Evolutionary conservation across 2,888 invertebrate genomes (phyloP).

Genomic region (Pyrochroa serraticornis): DNA sequence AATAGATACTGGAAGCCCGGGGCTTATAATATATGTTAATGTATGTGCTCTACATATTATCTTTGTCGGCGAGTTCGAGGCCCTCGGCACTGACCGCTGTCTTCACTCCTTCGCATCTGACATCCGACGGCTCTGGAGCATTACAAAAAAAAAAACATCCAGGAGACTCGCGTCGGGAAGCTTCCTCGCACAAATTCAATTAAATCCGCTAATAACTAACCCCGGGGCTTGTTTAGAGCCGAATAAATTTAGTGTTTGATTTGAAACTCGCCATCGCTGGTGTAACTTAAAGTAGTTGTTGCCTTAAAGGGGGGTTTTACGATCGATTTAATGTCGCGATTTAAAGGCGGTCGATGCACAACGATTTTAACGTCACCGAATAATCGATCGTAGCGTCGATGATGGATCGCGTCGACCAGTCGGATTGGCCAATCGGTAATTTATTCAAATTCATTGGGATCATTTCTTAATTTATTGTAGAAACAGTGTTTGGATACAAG

Average conservation of each 20-base stretch:
- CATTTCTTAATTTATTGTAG: slow-evolving; percentile 21
- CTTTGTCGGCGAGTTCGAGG: slow-evolving; percentile 55
- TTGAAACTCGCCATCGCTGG: slow-evolving; percentile 12
- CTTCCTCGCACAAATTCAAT: slow-evolving; percentile 6
- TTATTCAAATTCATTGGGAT: slow-evolving; percentile 21
- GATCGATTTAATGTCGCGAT: slow-evolving; percentile 18
- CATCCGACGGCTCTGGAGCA: slow-evolving; percentile 11
- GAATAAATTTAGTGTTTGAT: slow-evolving; percentile 10
- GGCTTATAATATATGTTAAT: slow-evolving; percentile 56
- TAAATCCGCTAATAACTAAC: slow-evolving; percentile 3
- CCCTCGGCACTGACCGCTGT: slow-evolving; percentile 38
- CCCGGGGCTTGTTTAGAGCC: no score
- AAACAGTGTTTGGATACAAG: slow-evolving; percentile 26
- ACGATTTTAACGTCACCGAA: background rate
- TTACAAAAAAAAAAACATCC: no score
- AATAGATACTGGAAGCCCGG: slow-evolving; percentile 38
- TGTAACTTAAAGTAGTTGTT: slow-evolving; percentile 19
- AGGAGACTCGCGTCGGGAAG: no score
- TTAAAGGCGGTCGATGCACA: background rate
- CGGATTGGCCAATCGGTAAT: slow-evolving; percentile 12
- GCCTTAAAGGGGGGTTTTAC: slow-evolving; percentile 22
- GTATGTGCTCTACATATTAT: slow-evolving; percentile 58
- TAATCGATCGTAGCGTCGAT: background rate
- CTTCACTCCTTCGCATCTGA: slow-evolving; percentile 41
- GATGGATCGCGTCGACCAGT: background rate